These are phyloP conservation scores for Brenthis daphne DNA, from an alignment of 2,888 invertebrate genomes.

Conservation along the genomic window DNA sequence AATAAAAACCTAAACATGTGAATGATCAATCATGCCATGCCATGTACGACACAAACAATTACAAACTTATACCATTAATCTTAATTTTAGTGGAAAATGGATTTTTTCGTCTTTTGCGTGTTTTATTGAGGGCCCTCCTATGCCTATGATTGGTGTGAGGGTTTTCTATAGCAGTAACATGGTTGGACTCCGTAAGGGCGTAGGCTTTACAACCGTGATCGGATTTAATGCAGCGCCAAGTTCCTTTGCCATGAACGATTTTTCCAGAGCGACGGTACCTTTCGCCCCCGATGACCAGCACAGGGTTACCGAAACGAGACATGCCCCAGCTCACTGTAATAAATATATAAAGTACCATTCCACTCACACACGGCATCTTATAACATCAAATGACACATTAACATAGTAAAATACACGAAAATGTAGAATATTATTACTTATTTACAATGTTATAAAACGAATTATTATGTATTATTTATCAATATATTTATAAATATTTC, in stretches of 20 bases:
- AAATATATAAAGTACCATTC: conserved; percentile 47
- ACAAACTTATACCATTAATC: conserved; percentile 7
- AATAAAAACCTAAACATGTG: not conserved
- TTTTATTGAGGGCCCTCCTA: conserved; percentile 10
- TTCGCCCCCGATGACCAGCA: conserved; percentile 61
- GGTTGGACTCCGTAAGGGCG: conserved; percentile 53
- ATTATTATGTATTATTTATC: no score
- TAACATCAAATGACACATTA: no score
- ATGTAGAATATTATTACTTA: no score
- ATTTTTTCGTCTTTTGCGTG: conserved; percentile 16
- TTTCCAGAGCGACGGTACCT: conserved; percentile 57
- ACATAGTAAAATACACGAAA: no score
- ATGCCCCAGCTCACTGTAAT: conserved; percentile 66
- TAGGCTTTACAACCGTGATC: conserved; percentile 66
- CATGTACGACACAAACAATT: not conserved
- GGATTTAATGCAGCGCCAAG: conserved; percentile 72
- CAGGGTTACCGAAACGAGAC: conserved; percentile 66
- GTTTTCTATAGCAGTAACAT: conserved; percentile 53
- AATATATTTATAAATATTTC: no score
- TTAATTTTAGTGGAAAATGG: conserved; percentile 7
- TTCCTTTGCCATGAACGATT: conserved; percentile 42
- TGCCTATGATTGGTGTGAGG: conserved; percentile 52
- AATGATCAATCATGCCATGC: not conserved
- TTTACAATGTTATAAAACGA: no score
- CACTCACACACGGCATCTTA: conserved; percentile 10